Conservation (phyloP, 2,888 invertebrate genomes). For the Campoplex nolae region DNA sequence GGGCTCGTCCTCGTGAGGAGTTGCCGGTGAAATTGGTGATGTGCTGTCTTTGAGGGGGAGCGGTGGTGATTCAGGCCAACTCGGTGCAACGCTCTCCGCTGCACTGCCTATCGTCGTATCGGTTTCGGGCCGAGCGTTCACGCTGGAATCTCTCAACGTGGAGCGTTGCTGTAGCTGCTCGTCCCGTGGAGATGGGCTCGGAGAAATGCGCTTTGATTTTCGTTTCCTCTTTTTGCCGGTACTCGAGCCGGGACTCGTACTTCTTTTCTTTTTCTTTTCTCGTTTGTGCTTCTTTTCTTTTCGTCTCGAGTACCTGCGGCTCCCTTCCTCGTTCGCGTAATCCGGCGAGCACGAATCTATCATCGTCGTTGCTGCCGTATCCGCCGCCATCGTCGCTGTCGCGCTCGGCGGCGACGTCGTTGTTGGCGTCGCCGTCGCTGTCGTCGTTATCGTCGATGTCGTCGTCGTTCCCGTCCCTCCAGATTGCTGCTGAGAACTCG, state of each 20-base stretch:
- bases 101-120: conserved; percentile 81
- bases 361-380: not conserved
- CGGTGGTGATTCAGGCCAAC: conserved; percentile 85
- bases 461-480: not conserved
- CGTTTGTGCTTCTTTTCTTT: conserved; percentile 86
- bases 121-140: conserved; percentile 80
- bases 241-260: conserved; percentile 85
- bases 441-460: not conserved
- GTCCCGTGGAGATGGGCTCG: conserved; percentile 88
- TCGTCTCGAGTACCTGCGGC: conserved; percentile 78
- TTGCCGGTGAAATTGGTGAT: conserved; percentile 87
- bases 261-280: conserved; percentile 90
- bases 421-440: not conserved
- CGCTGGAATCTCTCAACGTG: conserved; percentile 36
- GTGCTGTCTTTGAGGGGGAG: conserved; percentile 85
- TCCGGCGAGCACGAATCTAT: conserved; percentile 72
- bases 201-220: conserved; percentile 88
- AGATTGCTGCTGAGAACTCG: conserved; percentile 60
- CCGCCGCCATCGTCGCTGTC: not conserved
- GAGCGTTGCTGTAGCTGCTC: conserved; percentile 29
- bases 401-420: not conserved
- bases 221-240: conserved; percentile 90
- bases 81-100: conserved; percentile 53
- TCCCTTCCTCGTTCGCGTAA: conserved; percentile 74
- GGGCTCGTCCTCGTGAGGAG: conserved; percentile 84